These are phyloP conservation scores for Nansenia antarctica DNA, from an alignment of 2,113 vertebrate genomes.

Conservation along the genomic window DNA sequence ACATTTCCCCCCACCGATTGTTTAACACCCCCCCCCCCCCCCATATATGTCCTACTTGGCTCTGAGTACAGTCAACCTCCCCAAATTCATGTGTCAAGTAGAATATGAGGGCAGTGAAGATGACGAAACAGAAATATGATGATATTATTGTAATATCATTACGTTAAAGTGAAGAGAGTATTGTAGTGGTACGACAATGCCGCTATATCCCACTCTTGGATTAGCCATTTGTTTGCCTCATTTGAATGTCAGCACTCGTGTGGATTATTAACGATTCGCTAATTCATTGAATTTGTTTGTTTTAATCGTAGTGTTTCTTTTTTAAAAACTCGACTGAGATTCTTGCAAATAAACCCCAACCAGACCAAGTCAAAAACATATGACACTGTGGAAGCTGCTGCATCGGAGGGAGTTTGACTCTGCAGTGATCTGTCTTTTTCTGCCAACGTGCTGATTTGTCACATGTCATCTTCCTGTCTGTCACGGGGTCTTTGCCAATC, in stretches of 20 bases:
- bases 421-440: neutral
- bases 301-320: neutral
- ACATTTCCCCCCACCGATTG: slow-evolving; percentile 33
- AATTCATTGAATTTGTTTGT: neutral
- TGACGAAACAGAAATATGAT: slow-evolving; percentile 4
- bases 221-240: no score
- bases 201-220: no score
- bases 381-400: slow-evolving; percentile 8
- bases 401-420: slow-evolving; percentile 15
- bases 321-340: neutral
- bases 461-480: slow-evolving; percentile 3
- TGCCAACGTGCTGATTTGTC: neutral
- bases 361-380: neutral
- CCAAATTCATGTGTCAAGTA: neutral
- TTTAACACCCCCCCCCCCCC: slow-evolving; percentile 23
- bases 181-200: no score
- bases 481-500: slow-evolving; percentile 39
- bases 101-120: slow-evolving; percentile 22
- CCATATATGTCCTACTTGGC: slow-evolving; percentile 15
- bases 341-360: slow-evolving; percentile 19
- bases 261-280: neutral
- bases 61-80: slow-evolving; percentile 34
- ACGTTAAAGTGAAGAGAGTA: no score
- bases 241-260: neutral
- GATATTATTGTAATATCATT: no score